Base-by-base conservation (phyloP, 2,797 vertebrate genomes). In the Anisognathus igniventris region DNA sequence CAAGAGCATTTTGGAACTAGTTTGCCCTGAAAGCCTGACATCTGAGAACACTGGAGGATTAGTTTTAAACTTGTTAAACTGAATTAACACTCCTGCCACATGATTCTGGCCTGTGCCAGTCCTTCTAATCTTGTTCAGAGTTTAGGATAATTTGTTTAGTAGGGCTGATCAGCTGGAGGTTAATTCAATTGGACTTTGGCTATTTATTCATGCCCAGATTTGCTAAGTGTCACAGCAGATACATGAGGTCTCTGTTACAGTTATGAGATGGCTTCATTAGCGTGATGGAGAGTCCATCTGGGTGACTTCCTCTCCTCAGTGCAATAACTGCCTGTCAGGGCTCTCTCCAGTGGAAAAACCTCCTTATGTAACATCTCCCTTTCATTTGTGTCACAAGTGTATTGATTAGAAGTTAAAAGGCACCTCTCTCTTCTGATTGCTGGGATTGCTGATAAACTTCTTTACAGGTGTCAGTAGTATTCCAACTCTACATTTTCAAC, bases 101-200 rank as follows among this genome's bases (percentile, higher is more conserved):
- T 31, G 93, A 96, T 92, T 95, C 72, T 88, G 75, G 96, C 93
- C 96, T 82, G 91, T 44, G 58, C 95, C 44, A 53, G 84, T 95
- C 94, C 93, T 95, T 95, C 95, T 97, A 96, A 98, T 97, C 97
- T 97, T 37, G 54, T 96, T 97, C 87, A 62, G 97, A 93, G 93
- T 94, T 84, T 57, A 58, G 95, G 91, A 83, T 98, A 98, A 98
- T 98, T 97, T 97, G 94, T 96, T 97, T 97, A 97, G 97, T 95
- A 96, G 96, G 90, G 94, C 97, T 94, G 96, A 97, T 97, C 97
- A 95, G 96, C 77, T 93, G 96, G 95, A 97, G 97, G 98, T 97
- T 98, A 98, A 98, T 98, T 97, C 97, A 96, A 96, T 98, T 97
- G 98, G 97, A 96, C 96, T 90, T 84, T 77, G 94, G 95, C 97